Percentiles rank a stretch among this genome's conserved stretches.
These are phyloP conservation scores for Ochotona curzoniae DNA, from an alignment of 2,113 vertebrate species.

Conservation along the genomic window DNA sequence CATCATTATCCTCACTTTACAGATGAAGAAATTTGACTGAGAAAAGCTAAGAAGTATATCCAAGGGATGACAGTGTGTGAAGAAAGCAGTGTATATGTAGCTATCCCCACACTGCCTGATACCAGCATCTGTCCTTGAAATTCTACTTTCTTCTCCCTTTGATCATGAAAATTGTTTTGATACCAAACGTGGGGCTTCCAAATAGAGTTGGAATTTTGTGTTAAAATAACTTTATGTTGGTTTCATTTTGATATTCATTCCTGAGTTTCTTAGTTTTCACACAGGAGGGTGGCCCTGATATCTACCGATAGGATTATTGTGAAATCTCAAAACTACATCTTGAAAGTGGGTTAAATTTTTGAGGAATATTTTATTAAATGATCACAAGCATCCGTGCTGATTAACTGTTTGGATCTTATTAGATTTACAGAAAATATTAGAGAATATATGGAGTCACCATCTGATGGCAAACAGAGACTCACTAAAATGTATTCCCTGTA, in stretches of 20 bases:
- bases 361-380: constrained; percentile 54
- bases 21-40: neutral
- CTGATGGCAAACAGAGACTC: neutral
- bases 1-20: neutral
- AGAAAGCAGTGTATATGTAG: neutral
- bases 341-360: constrained; percentile 9
- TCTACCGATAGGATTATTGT: neutral
- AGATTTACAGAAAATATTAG: constrained; percentile 44
- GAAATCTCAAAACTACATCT: constrained; percentile 2
- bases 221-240: neutral
- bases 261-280: constrained; percentile 15
- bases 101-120: neutral
- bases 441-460: constrained; percentile 6
- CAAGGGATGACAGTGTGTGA: neutral
- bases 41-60: constrained; percentile 2
- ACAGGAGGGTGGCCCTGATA: neutral
- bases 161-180: neutral
- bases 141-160: neutral
- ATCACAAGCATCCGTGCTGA: constrained; percentile 57
- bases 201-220: neutral
- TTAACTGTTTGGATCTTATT: constrained; percentile 55
- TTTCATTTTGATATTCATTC: neutral
- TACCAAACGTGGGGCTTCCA: neutral
- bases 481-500: neutral
- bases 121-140: neutral